Base-by-base conservation (phyloP, 1,140 invertebrate species). In the Eriosoma lanigerum region DNA sequence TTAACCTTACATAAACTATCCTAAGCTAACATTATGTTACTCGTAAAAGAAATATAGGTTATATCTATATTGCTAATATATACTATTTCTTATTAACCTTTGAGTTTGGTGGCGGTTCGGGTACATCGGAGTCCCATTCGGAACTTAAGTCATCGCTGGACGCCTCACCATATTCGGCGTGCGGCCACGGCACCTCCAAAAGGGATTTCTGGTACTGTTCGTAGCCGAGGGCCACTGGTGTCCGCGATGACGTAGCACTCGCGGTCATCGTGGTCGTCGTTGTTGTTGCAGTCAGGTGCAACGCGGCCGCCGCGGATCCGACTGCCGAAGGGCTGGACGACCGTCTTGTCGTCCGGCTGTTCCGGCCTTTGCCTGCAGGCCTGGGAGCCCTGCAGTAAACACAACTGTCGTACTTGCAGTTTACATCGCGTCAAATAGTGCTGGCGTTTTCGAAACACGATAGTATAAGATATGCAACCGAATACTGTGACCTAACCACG, bases 131-230 rank as follows among this genome's bases (percentile, higher is more conserved):
- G 84, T 95, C 93, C 93, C 93, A 95, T 84, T 96, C 94, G 10
- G 93, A 94, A 85, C 92, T 93, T 15, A 96, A 89, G 87, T 96
- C 94, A 85, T 96, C 93, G 84, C 92, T 93, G 81, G 93, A 94
- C 17, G 92, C 91, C 84, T 95, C 93, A 12, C 92, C 92, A 85
- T 93, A 95, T 83, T 95, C 94, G 87, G 88, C 82, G 60, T 83
- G 81, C 72, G 73, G 81, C 38, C 85, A 89, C 0, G 92, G 92
- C 58, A 94, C 92, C 83, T 92, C 89, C 60, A 94, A 85, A n/a
- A 94, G 85, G 21, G 89, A 91, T 82, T 89, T 90, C 82, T 91
- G 89, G 87, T 94, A 94, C 84, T 93, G 92, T 81, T 92, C 92
- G 83, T 95, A 95, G 3, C 93, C 93, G 15, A 87, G 84, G 83